A percentile compares a stretch with the other conserved stretches of the same genome.
Evolutionary conservation across 2,113 vertebrate genomes (phyloP).

Genomic region (Sylvilagus bachmani): DNA sequence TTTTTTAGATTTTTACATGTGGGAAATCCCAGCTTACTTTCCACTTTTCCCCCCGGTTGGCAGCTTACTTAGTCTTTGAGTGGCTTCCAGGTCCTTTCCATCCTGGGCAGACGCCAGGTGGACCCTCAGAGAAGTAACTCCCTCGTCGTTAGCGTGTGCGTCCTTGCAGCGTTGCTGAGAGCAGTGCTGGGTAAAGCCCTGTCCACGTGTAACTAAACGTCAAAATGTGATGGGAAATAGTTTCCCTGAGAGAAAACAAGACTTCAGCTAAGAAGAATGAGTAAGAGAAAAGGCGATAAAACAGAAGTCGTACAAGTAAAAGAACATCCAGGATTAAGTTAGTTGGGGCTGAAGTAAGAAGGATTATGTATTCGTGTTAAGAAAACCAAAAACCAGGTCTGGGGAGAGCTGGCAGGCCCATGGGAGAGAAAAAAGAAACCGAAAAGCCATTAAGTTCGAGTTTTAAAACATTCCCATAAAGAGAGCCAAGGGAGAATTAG

Average conservation of each 20-base stretch:
- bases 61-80: background rate
- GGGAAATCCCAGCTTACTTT: constrained; percentile 52
- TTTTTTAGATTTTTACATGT: background rate
- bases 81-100: constrained; percentile 63
- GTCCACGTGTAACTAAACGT: background rate
- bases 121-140: background rate
- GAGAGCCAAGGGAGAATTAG: background rate
- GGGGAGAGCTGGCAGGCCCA: too few species aligned
- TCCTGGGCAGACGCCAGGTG: constrained; percentile 29
- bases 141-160: background rate
- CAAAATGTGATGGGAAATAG: background rate
- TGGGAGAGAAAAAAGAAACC: background rate
- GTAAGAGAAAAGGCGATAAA: background rate
- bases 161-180: background rate
- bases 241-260: constrained; percentile 23
- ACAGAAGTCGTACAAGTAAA: background rate
- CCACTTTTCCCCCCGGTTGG: background rate
- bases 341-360: background rate
- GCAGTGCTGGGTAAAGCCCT: background rate
- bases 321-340: constrained; percentile 19
- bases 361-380: background rate
- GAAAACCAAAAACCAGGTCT: too few species aligned
- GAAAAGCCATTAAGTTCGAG: constrained; percentile 1
- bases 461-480: background rate
- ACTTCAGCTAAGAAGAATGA: background rate